Percentiles rank a stretch among this genome's conserved stretches.
Conservation (phyloP, 2,888 invertebrate genomes). For the Agriopis marginaria region DNA sequence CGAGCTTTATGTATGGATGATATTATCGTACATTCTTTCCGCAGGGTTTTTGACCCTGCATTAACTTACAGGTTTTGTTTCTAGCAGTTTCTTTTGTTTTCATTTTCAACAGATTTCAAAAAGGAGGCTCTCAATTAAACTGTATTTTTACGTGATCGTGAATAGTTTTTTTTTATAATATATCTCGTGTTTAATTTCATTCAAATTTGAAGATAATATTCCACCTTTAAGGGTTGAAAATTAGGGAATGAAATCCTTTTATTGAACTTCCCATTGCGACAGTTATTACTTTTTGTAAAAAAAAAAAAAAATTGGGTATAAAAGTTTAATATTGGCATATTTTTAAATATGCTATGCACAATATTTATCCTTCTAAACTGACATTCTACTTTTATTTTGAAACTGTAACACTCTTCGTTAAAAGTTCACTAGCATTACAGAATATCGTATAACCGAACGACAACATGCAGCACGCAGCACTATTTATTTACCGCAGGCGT, state of each 20-base stretch:
- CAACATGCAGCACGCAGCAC: slow-evolving; percentile 62
- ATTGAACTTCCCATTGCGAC: too few species aligned
- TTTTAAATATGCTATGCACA: background rate
- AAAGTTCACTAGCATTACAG: slow-evolving; percentile 52
- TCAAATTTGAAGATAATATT: too few species aligned
- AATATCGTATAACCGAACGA: slow-evolving; percentile 69
- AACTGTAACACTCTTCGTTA: slow-evolving; percentile 20
- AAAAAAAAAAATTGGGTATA: too few species aligned
- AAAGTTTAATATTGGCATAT: background rate
- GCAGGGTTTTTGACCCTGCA: slow-evolving; percentile 9
- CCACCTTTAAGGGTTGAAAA: too few species aligned
- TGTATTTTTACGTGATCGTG: too few species aligned
- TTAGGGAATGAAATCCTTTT: too few species aligned
- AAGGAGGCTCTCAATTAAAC: too few species aligned
- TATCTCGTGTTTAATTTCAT: too few species aligned
- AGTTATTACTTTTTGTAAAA: too few species aligned
- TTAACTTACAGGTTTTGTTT: background rate
- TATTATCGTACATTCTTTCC: slow-evolving; percentile 47
- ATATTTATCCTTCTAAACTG: background rate
- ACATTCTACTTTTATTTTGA: background rate
- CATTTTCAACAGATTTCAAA: background rate
- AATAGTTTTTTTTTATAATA: too few species aligned
- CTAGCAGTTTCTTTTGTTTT: background rate
- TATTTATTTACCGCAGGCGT: slow-evolving; percentile 70
- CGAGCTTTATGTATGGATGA: slow-evolving; percentile 48